A percentile compares a stretch with the other conserved stretches of the same genome.
Evolutionary conservation across 2,113 vertebrate genomes (phyloP).

Genomic region (Atlantisia rogersi): DNA sequence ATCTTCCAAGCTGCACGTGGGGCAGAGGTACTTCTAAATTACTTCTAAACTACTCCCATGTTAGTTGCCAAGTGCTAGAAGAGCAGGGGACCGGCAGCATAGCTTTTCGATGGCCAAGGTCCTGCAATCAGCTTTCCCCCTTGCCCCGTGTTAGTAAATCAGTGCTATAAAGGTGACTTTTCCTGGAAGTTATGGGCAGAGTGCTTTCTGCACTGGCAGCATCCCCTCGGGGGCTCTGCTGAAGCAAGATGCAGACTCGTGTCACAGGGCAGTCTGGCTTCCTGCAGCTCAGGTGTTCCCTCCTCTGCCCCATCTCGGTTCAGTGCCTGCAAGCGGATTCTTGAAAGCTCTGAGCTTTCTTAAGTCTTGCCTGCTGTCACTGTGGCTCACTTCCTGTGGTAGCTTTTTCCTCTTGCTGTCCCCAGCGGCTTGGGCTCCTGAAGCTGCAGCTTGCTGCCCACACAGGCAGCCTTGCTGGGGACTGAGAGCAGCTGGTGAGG

Average conservation of each 20-base stretch:
- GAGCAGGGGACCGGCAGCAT: accelerated
- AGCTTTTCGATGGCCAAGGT: not conserved
- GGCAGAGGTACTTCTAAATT: not conserved
- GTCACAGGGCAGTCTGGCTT: not conserved
- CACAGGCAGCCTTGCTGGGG: not conserved
- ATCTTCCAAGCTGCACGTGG: not conserved
- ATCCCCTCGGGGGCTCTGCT: not conserved
- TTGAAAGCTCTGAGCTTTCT: not conserved
- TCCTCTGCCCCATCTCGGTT: not conserved
- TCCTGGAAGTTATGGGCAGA: not conserved
- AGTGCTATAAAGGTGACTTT: not conserved
- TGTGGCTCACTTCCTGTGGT: constrained; percentile 77
- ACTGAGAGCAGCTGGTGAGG: not conserved
- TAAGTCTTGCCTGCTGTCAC: constrained; percentile 38
- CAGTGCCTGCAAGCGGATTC: not conserved
- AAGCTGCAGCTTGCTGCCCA: not conserved
- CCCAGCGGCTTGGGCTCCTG: not conserved
- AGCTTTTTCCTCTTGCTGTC: not conserved
- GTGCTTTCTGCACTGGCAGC: not conserved
- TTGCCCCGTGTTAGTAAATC: accelerated
- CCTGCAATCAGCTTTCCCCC: not conserved
- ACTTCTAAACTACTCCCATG: not conserved
- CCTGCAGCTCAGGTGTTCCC: not conserved
- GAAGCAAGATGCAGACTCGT: not conserved
- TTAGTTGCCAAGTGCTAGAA: not conserved